phyloP scores from a whole-genome alignment of 2,797 vertebrate species.

The Sibirionetta formosa region DNA sequence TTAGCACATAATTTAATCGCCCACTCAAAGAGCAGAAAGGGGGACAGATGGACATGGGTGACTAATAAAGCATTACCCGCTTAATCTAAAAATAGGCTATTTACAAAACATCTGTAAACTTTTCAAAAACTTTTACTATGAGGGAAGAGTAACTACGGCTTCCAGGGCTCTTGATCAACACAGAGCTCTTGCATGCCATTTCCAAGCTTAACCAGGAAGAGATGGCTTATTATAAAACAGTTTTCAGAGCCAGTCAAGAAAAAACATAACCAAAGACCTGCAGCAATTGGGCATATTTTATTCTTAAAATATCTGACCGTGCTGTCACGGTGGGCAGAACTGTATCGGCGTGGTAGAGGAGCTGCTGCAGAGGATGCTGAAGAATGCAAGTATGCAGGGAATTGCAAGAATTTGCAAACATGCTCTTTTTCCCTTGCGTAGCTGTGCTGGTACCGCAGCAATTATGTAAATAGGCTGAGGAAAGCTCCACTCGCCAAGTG shows the following conservation, averaged over 20 bases:
- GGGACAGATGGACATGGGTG: conserved; percentile 20
- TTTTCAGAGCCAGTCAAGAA: neutral
- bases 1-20: conserved; percentile 11
- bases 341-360: neutral
- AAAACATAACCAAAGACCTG: neutral
- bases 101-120: conserved; percentile 22
- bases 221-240: neutral
- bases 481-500: neutral
- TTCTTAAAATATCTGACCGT: neutral
- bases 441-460: neutral
- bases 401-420: conserved; percentile 57
- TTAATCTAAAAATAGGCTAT: conserved; percentile 48
- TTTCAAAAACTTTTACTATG: neutral
- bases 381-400: neutral
- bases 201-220: neutral
- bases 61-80: conserved; percentile 20
- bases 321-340: neutral
- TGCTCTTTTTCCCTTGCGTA: neutral
- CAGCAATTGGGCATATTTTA: neutral
- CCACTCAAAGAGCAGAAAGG: conserved; percentile 19
- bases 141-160: neutral
- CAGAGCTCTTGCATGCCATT: neutral
- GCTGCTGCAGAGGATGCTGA: conserved; percentile 36
- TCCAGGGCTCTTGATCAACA: neutral
- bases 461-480: neutral